Base-by-base conservation (phyloP, 2,113 vertebrate species). In the Thalassoma bifasciatum region DNA sequence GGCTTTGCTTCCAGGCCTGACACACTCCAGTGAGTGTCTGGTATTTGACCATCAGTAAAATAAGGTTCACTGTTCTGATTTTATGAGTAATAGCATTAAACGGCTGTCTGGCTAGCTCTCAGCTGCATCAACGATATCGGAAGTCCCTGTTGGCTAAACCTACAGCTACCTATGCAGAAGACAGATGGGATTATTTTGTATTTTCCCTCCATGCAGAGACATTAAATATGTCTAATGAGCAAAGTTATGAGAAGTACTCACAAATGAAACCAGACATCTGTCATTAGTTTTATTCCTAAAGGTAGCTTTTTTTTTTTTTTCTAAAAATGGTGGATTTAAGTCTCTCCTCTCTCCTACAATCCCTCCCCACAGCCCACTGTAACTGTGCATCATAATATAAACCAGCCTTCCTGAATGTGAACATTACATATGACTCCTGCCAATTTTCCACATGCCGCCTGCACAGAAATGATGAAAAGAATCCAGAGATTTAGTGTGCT, bases 111-210 rank as follows among this genome's bases (percentile, higher is more conserved):
- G 68, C 40, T 71, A 50, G 60, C 62, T 51, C 56, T 73, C 51
- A 61, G 54, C 57, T 67, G 56, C 61, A 47, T 49, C 46, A 38
- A 65, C 34, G 62, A 11, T 60, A 51, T 54, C 47, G 13, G 13
- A 49, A n/a, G 17, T 79, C 47, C 49, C 24, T 59, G n/a, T 73
- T 57, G 68, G 51, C 23, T 40, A 24, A 79, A 42, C 26, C 49
- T 42, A 52, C 30, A 30, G 21, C 38, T 58, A 24, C 71, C 67
- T 30, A 65, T 26, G 47, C 51, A 59, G 79, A 79, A 73, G 36
- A 34, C 52, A 84, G 63, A 86, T 81, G 73, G 10, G 46, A 26
- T 37, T 40, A 75, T 74, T 77, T 84, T 42, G 79, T 52, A 56
- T 64, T 64, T 58, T 46, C 42, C 61, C 57, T 30, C 24, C n/a